Conservation (phyloP, 2,888 invertebrate species). For the Coenonympha arcania region DNA sequence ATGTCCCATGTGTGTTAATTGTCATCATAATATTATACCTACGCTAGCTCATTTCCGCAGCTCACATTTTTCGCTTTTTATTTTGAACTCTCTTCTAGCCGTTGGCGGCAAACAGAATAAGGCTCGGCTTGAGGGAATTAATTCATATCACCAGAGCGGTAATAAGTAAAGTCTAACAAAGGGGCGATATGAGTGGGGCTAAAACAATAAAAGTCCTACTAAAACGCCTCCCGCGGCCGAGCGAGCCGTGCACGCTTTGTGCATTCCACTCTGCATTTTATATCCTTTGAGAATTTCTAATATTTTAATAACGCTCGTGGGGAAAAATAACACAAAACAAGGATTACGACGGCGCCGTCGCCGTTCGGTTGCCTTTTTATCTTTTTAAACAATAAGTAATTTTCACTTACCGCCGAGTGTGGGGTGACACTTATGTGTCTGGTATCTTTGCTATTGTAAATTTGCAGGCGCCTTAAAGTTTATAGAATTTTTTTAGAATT, state of each 20-base stretch:
- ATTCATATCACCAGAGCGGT: slow-evolving; percentile 51
- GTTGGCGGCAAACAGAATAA: background rate
- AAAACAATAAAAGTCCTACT: slow-evolving; percentile 54
- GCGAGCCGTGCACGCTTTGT: slow-evolving; percentile 11
- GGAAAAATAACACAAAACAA: background rate
- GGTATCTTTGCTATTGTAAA: background rate
- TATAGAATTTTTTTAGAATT: no score
- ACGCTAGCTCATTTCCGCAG: no score
- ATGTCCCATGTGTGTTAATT: no score
- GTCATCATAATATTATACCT: no score
- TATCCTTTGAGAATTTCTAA: slow-evolving; percentile 17
- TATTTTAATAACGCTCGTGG: slow-evolving; percentile 7
- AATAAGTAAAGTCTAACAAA: slow-evolving; percentile 60
- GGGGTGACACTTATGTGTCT: no score
- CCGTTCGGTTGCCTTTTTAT: background rate
- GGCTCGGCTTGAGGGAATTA: slow-evolving; percentile 24
- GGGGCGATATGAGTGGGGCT: slow-evolving; percentile 54
- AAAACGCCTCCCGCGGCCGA: slow-evolving; percentile 32
- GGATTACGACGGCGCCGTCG: background rate
- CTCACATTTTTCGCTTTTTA: background rate
- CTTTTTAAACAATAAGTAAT: background rate
- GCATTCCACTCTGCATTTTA: slow-evolving; percentile 2
- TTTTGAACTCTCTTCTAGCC: background rate
- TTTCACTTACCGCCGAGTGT: no score
- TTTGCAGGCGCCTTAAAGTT: background rate